phyloP scores from a whole-genome alignment of 2,113 vertebrate species.

The Bombycilla garrulus region DNA sequence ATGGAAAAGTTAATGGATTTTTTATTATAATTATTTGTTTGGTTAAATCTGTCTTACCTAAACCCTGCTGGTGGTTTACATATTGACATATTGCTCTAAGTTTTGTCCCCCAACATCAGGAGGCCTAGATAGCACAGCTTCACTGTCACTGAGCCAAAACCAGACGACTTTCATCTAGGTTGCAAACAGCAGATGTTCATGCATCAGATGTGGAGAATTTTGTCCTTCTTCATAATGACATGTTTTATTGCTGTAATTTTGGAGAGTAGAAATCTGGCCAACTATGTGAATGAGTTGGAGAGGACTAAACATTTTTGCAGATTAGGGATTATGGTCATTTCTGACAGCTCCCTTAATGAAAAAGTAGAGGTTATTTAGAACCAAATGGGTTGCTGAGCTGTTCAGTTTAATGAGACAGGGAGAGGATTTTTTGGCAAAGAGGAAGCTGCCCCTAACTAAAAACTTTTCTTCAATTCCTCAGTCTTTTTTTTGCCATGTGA shows the following conservation, averaged over 20 bases:
- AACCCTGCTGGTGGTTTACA: not conserved
- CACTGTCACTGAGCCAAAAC: not conserved
- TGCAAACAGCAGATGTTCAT: not conserved
- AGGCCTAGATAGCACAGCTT: not conserved
- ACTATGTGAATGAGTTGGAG: not conserved
- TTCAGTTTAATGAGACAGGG: not conserved
- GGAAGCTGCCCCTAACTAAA: not conserved
- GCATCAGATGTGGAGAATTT: not conserved
- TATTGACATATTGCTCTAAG: not conserved
- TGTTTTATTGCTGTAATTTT: conserved; percentile 1
- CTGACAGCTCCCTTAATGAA: not conserved
- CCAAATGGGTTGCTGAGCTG: not conserved
- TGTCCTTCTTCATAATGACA: not conserved
- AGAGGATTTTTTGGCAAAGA: not conserved
- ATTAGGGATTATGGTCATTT: not conserved
- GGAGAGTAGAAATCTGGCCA: not conserved
- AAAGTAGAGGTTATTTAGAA: not conserved
- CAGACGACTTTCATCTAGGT: not conserved
- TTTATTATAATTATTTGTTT: not conserved
- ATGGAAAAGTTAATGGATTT: not conserved
- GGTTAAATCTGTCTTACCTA: not conserved
- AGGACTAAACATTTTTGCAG: not conserved
- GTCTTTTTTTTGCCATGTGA: not conserved
- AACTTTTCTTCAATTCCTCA: not conserved
- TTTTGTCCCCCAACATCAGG: not conserved